Evolutionary conservation across 2,888 invertebrate species (phyloP).

Genomic region (Xanthorhoe designata): DNA sequence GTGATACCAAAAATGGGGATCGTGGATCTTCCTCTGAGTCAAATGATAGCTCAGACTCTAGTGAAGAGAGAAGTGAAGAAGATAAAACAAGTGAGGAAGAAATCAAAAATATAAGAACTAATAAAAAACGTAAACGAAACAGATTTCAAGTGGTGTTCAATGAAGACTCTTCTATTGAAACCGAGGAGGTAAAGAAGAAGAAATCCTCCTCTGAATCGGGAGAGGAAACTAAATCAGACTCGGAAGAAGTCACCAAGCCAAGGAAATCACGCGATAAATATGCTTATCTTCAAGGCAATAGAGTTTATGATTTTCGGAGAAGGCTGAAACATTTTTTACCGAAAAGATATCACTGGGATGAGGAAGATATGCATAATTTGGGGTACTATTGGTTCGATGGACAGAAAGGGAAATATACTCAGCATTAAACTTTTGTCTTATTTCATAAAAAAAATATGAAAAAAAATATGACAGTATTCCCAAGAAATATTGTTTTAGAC

Average conservation of each 20-base stretch:
- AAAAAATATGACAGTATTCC: no score
- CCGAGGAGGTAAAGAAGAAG: constrained; percentile 5
- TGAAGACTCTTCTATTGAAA: constrained; percentile 11
- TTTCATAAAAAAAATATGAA: no score
- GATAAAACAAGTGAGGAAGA: no score
- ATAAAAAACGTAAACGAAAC: constrained; percentile 11
- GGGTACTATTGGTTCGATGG: constrained; percentile 68
- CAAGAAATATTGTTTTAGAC: no score
- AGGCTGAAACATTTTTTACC: constrained; percentile 59
- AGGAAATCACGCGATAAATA: constrained; percentile 27
- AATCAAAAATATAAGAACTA: no score
- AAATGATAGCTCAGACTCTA: constrained; percentile 11
- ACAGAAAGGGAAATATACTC: constrained; percentile 49
- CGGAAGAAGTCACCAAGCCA: constrained; percentile 21
- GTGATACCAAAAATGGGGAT: background rate
- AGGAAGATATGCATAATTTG: constrained; percentile 54
- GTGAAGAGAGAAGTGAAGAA: constrained; percentile 1
- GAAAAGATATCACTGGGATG: constrained; percentile 63
- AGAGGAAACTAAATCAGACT: background rate
- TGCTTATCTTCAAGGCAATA: constrained; percentile 37
- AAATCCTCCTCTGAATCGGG: constrained; percentile 10
- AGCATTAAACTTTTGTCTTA: no score
- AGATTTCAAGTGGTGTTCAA: constrained; percentile 19
- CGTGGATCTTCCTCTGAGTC: background rate
- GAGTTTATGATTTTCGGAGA: constrained; percentile 43